These are phyloP conservation scores for Brachypodius melanocephalos DNA, from an alignment of 2,113 vertebrate species.

Conservation along the genomic window DNA sequence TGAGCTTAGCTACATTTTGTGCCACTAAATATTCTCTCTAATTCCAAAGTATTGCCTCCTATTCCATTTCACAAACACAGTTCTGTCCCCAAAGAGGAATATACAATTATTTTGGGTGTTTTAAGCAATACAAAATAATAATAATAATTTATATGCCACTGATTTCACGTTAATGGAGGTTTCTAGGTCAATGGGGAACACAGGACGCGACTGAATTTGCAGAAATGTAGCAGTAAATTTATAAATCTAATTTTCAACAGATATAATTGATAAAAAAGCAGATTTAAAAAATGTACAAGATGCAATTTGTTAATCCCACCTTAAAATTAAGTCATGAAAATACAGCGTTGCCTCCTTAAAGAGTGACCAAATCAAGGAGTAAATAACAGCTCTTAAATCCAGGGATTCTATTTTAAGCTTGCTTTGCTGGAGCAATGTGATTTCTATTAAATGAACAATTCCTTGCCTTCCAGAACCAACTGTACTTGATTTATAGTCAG, in stretches of 20 bases:
- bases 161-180: not conserved
- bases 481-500: conserved; percentile 16
- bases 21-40: not conserved
- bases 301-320: not conserved
- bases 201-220: not conserved
- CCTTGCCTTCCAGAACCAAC: conserved; percentile 34
- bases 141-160: not conserved
- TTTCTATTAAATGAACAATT: conserved; percentile 23
- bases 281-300: not conserved
- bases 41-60: not conserved
- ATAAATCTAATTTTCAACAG: not conserved
- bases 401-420: not conserved
- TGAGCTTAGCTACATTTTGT: not conserved
- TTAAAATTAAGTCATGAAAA: not conserved
- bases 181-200: conserved; percentile 43
- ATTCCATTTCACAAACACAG: not conserved
- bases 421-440: conserved; percentile 7
- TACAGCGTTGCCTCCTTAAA: not conserved
- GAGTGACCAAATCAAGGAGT: not conserved
- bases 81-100: not conserved
- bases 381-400: not conserved
- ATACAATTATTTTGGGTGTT: not conserved
- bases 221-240: not conserved
- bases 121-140: not conserved
- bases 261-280: not conserved